A percentile compares a stretch with the other conserved stretches of the same genome.
phyloP scores from a whole-genome alignment of 2,797 vertebrate species.

The Acanthiza pusilla region DNA sequence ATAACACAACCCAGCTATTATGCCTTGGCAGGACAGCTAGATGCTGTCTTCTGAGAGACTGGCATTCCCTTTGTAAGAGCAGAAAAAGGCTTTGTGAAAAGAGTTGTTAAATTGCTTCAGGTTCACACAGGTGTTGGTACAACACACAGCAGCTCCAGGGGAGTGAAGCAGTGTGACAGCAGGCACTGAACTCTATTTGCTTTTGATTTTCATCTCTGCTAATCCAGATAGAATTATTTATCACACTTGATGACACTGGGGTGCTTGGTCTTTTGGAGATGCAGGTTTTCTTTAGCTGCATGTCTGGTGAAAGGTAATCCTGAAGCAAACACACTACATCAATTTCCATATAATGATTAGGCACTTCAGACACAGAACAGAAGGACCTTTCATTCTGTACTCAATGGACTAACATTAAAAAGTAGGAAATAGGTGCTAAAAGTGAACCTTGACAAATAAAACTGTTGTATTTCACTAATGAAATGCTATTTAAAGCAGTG shows the following conservation, averaged over 20 bases:
- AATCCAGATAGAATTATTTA: not conserved
- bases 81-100: not conserved
- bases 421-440: conserved; percentile 53
- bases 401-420: conserved; percentile 36
- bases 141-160: rapidly evolving
- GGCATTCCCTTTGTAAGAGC: not conserved
- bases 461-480: conserved; percentile 49
- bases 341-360: conserved; percentile 42
- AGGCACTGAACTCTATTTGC: not conserved
- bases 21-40: not conserved
- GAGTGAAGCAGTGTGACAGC: not conserved
- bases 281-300: not conserved
- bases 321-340: not conserved
- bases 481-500: conserved; percentile 59
- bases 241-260: not conserved
- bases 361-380: conserved; percentile 10
- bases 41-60: not conserved
- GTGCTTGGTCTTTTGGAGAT: not conserved
- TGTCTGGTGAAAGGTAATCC: not conserved
- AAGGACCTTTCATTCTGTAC: conserved; percentile 34
- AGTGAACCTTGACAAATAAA: conserved; percentile 51
- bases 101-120: not conserved
- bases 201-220: not conserved
- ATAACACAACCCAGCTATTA: not conserved
- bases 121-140: not conserved